Base-by-base conservation (phyloP, 1,140 invertebrate genomes). In the Drosophila repletoides region DNA sequence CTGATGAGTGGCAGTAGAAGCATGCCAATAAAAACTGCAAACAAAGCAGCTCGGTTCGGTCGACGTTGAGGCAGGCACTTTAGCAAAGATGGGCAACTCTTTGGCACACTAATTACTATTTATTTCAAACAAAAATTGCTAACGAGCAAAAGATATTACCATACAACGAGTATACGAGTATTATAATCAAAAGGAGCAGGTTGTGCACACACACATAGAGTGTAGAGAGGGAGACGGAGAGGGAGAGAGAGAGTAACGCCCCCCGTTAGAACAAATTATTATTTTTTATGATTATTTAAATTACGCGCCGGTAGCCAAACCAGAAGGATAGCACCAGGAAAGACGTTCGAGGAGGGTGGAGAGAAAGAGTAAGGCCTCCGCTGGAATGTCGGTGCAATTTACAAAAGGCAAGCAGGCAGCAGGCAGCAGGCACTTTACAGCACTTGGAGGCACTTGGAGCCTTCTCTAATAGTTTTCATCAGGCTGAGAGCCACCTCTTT, bases 201-300 rank as follows among this genome's bases (percentile, higher is more conserved):
- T 36, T 24, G 31, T 22, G 41, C 52, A 45, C 10, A 26, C 22
- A 5, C 7, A 1, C 34, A 29, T 5, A 2, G 21, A 51, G 46
- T 7, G 26, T 14, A 22, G 14, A 22, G 7, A 9, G 7, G 9
- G 24, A 29, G 43, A 14, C 15, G 12, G 29, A 17, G 45, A 40
- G 6, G 4, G 14, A 12, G 10, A n/a, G 21, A n/a, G 7, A 2
- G 10, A 43, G 40, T n/a, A 40, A 19, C 15, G 21, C 38, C 17
- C 26, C 26, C 15, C 33, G 34, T 63, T 80, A 86, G 75, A 86
- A 67, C 43, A 76, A 84, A 84, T 84, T 84, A 84, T 86, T 84
- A 84, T 84, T 84, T 84, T 84, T 86, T 86, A 84, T 74, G 80
- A 84, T 84, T 84, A 84, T 84, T 84, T 84, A 84, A 84, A 84